phyloP scores from a whole-genome alignment of 2,888 invertebrate genomes.

The Bombylius discolor region DNA sequence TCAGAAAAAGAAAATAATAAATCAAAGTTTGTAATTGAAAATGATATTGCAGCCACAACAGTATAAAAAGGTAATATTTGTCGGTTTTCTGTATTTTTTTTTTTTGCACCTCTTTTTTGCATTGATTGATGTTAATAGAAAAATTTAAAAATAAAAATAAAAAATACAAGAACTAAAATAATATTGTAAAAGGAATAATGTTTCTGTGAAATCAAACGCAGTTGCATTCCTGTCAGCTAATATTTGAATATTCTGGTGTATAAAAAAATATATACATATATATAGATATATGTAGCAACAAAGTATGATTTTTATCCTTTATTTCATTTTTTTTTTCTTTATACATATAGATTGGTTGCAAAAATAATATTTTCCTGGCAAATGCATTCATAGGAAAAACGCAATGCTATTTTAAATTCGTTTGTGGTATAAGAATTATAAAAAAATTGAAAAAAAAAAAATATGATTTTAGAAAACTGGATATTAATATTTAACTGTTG shows the following conservation, averaged over 20 bases:
- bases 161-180: background rate
- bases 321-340: background rate
- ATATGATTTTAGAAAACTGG: background rate
- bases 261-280: background rate
- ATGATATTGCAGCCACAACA: too few species aligned
- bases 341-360: background rate
- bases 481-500: background rate
- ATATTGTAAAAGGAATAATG: conserved; percentile 1
- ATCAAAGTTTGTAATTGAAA: too few species aligned
- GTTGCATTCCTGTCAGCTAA: background rate
- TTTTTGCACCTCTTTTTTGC: background rate
- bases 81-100: too few species aligned
- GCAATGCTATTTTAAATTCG: background rate
- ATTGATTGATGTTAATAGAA: too few species aligned
- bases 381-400: conserved; percentile 5
- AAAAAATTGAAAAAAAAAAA: background rate
- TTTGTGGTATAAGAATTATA: background rate
- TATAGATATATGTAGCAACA: too few species aligned
- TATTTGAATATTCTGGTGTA: background rate
- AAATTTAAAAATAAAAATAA: background rate
- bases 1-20: too few species aligned
- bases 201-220: conserved; percentile 7
- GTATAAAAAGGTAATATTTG: too few species aligned
- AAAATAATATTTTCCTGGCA: conserved; percentile 5
- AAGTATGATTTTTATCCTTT: background rate